Evolutionary conservation across 30 jellyfish, hydroid and myxozoan species (phyloP).

Genomic region (Aurelia sp.): DNA sequence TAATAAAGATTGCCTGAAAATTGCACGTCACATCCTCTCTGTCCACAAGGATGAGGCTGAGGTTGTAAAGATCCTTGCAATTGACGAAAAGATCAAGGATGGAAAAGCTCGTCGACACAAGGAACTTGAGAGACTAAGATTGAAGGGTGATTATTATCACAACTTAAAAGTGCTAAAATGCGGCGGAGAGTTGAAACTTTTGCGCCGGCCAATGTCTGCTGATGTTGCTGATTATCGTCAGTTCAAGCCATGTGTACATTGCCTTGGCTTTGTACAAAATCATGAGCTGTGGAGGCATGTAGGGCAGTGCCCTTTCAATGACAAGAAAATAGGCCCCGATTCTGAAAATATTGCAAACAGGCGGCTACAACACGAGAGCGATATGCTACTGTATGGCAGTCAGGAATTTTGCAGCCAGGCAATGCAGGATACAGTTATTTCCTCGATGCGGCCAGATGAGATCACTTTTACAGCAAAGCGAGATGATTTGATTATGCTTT

Average conservation of each 20-base stretch:
- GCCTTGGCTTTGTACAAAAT: slow-evolving; percentile 60
- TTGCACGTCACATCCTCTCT: slow-evolving; percentile 38
- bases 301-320: slow-evolving; percentile 33
- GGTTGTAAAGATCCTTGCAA: slow-evolving; percentile 21
- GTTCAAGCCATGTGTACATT: slow-evolving; percentile 47
- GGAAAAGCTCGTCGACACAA: not conserved
- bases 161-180: slow-evolving; percentile 38
- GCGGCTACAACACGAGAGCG: slow-evolving; percentile 39
- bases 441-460: slow-evolving; percentile 47
- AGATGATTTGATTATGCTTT: slow-evolving; percentile 29
- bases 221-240: slow-evolving; percentile 17
- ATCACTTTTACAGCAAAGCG: slow-evolving; percentile 29
- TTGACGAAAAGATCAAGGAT: slow-evolving; percentile 10
- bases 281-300: slow-evolving; percentile 79
- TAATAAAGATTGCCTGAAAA: slow-evolving; percentile 13
- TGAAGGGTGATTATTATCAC: slow-evolving; percentile 40
- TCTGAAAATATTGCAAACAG: no score
- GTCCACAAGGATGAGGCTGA: slow-evolving; percentile 51
- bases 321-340: not conserved
- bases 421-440: not conserved
- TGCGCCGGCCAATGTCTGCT: slow-evolving; percentile 40
- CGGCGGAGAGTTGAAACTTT: slow-evolving; percentile 56
- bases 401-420: slow-evolving; percentile 14
- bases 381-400: slow-evolving; percentile 49
- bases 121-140: slow-evolving; percentile 39